phyloP scores from a whole-genome alignment of 2,797 vertebrate genomes.

The Sylvia borin region DNA sequence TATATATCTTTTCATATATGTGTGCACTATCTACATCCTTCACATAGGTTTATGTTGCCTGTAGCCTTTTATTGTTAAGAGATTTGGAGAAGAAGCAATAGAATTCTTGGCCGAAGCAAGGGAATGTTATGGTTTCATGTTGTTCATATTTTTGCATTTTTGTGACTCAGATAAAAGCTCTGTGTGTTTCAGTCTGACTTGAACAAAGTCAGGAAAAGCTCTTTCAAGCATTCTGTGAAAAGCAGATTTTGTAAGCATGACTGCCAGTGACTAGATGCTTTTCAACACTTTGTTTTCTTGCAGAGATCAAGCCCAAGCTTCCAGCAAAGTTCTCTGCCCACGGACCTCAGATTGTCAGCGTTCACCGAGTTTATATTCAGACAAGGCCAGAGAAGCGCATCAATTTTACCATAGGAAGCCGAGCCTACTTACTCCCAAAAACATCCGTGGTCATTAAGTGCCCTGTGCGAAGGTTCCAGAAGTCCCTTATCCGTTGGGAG shows the following conservation, averaged over 20 bases:
- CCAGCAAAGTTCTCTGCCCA: conserved; percentile 61
- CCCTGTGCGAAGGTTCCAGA: conserved; percentile 85
- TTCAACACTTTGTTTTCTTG: conserved; percentile 33
- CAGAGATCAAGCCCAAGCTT: conserved; percentile 77
- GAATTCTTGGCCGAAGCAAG: conserved; percentile 10
- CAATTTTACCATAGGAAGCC: conserved; percentile 86
- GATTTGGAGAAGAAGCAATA: neutral
- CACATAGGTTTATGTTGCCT: neutral
- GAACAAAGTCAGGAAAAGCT: conserved; percentile 7
- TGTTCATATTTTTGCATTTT: conserved; percentile 32
- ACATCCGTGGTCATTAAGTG: conserved; percentile 90
- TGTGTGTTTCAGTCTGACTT: neutral
- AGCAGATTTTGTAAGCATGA: neutral
- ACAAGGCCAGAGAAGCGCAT: conserved; percentile 85
- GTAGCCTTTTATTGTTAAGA: neutral
- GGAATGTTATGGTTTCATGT: conserved; percentile 2
- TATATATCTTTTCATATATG: neutral
- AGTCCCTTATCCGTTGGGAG: conserved; percentile 85
- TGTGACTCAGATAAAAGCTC: conserved; percentile 44
- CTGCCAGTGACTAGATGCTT: neutral
- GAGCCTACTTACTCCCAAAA: conserved; percentile 88
- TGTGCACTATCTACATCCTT: neutral
- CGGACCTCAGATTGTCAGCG: conserved; percentile 78
- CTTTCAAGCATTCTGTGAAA: neutral
- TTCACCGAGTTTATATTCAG: conserved; percentile 87